These are phyloP conservation scores for Lepidocyrtoides sp. DNA, from an alignment of 2,888 invertebrate genomes.

Conservation along the genomic window DNA sequence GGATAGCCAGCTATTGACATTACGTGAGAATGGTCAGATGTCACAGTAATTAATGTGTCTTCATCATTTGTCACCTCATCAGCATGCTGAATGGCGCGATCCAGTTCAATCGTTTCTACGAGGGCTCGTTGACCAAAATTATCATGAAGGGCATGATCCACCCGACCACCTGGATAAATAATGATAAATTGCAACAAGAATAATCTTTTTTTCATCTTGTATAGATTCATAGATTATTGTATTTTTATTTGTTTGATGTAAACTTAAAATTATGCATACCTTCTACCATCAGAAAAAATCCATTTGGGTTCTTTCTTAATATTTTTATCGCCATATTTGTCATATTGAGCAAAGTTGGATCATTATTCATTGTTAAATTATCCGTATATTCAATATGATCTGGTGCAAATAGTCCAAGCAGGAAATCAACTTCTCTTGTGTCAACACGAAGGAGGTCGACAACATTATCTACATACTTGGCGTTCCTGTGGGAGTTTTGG, in stretches of 20 bases:
- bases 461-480: conserved; percentile 88
- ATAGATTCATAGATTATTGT: not conserved
- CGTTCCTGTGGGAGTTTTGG: conserved; percentile 74
- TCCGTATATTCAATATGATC: conserved; percentile 79
- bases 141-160: conserved; percentile 92
- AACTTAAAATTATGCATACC: conserved; percentile 86
- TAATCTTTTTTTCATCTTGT: not conserved
- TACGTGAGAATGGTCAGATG: conserved; percentile 93
- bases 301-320: conserved; percentile 89
- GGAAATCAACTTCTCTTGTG: conserved; percentile 89
- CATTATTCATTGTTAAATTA: conserved; percentile 84
- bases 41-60: conserved; percentile 93
- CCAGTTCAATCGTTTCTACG: conserved; percentile 93
- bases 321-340: conserved; percentile 92
- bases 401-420: conserved; percentile 88
- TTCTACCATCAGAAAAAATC: conserved; percentile 93
- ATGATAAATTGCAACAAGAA: not conserved
- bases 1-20: conserved; percentile 71
- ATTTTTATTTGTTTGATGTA: not conserved
- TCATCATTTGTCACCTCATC: conserved; percentile 88
- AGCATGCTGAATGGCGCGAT: conserved; percentile 90
- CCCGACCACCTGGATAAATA: conserved; percentile 56
- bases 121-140: conserved; percentile 86
- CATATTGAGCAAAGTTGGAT: conserved; percentile 93
- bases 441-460: conserved; percentile 88